These are phyloP conservation scores for Anoura caudifer DNA, from an alignment of 2,113 vertebrate genomes.

Conservation along the genomic window DNA sequence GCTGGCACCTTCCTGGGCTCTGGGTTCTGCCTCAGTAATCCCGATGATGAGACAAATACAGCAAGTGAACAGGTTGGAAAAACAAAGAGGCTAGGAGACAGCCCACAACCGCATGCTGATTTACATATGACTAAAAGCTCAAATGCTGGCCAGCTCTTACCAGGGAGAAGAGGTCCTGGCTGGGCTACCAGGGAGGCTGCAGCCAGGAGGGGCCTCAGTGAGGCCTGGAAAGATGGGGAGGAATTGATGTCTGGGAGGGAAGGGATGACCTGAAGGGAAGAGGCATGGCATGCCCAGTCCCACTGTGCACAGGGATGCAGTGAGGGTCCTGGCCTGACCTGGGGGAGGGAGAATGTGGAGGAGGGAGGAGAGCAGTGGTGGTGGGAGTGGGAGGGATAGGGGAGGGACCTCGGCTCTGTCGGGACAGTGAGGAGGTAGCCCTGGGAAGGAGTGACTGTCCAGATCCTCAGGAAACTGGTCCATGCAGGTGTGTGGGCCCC, in stretches of 20 bases:
- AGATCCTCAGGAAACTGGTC: neutral
- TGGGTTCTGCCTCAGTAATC: constrained; percentile 39
- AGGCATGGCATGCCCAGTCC: neutral
- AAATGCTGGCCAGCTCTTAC: neutral
- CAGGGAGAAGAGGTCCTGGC: neutral
- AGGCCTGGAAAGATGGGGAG: neutral
- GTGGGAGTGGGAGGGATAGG: neutral
- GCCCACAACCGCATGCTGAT: neutral
- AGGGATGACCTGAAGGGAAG: neutral
- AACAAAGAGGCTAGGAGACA: neutral
- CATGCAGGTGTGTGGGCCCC: neutral
- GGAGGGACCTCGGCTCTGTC: neutral
- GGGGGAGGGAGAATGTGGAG: neutral
- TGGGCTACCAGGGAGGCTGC: neutral
- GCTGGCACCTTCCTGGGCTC: constrained; percentile 26
- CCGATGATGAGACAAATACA: constrained; percentile 52
- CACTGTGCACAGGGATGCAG: neutral
- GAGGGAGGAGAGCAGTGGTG: neutral
- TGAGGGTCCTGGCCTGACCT: neutral
- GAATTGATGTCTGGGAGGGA: neutral
- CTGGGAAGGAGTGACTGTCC: neutral
- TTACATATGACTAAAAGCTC: neutral
- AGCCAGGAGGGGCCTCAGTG: neutral
- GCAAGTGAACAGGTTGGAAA: constrained; percentile 45
- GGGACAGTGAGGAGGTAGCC: neutral